Base-by-base conservation (phyloP, 2,113 vertebrate species). In the Bettongia penicillata region DNA sequence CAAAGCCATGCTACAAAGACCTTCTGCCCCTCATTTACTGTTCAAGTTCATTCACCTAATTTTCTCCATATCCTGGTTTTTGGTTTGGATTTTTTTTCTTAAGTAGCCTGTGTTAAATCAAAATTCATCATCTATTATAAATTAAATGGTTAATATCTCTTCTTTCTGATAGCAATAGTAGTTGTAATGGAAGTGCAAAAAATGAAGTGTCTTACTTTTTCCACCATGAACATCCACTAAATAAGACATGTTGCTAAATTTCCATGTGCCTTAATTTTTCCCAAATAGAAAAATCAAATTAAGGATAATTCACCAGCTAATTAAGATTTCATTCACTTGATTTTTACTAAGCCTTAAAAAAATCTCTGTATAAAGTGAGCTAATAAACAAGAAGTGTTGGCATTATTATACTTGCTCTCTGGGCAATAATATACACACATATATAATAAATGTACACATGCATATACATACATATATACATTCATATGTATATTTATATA, bases 1-100 rank as follows among this genome's bases (percentile, higher is more conserved):
- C 53, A 91, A 93, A 94, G 94, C 28, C 37, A 92, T 9, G 25
- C 55, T 61, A 94, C 47, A 53, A 96, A 53, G 48, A 93, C 6
- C 52, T 94, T 91, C 95, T 96, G 28, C 53, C 93, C n/a, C 48
- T 95, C 92, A 92, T 93, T 97, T 95, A 91, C 37, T 97, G 93
- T 94, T 97, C 90, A 95, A 94, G 96, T 95, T 96, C 50, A 94
- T 94, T 96, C 51, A 94, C 51, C 94, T 91, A 77, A 31, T 92
- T 90, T 77, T 94, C 92, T 95, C 8, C 31, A 92, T 28, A 0
- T 92, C 97, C 57, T 84, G 31, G 16, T 43, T 77, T 2, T 37
- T 51, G 51, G 50, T 51, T 52, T 52, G 51, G 9, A 0, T 68
- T 3, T 26, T 57, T 95, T 96, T 96, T 49, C 93, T 97, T 96